Percentiles rank a stretch among this genome's conserved stretches.
phyloP scores from a whole-genome alignment of 2,888 invertebrate species.

The Himalopsyche anomala region DNA sequence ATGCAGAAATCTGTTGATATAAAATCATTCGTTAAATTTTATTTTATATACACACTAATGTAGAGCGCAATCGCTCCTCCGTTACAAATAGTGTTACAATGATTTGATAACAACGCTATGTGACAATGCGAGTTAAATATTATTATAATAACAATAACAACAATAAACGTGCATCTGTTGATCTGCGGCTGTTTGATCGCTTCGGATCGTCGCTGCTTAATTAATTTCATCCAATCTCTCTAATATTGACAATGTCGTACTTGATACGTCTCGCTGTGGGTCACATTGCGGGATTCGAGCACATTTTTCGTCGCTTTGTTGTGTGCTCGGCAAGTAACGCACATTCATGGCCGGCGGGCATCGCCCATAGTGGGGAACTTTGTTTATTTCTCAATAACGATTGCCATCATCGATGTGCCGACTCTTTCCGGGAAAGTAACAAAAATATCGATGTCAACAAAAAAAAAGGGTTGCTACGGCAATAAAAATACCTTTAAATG shows the following conservation, averaged over 20 bases:
- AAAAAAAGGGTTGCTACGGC: not conserved
- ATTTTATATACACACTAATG: not conserved
- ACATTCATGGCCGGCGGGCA: not conserved
- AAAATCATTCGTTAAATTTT: no score
- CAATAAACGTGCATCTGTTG: not conserved
- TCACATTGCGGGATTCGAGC: constrained; percentile 15
- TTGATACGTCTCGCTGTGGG: constrained; percentile 6
- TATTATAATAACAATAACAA: not conserved
- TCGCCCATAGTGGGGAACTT: not conserved
- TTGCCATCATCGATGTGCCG: not conserved
- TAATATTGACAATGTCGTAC: constrained; percentile 19
- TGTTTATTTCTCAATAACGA: not conserved
- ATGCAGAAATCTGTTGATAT: no score
- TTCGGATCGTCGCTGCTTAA: not conserved
- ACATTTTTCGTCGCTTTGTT: not conserved
- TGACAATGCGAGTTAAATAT: not conserved
- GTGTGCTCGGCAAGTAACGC: not conserved
- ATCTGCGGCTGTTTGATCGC: not conserved
- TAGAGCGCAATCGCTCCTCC: not conserved
- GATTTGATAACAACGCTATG: not conserved
- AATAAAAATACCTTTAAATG: no score
- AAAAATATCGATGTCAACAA: not conserved
- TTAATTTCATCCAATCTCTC: not conserved
- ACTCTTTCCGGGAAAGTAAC: not conserved
- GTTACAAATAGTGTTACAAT: not conserved